phyloP scores from a whole-genome alignment of 1,140 invertebrate species.

The Drosophila orosa region DNA sequence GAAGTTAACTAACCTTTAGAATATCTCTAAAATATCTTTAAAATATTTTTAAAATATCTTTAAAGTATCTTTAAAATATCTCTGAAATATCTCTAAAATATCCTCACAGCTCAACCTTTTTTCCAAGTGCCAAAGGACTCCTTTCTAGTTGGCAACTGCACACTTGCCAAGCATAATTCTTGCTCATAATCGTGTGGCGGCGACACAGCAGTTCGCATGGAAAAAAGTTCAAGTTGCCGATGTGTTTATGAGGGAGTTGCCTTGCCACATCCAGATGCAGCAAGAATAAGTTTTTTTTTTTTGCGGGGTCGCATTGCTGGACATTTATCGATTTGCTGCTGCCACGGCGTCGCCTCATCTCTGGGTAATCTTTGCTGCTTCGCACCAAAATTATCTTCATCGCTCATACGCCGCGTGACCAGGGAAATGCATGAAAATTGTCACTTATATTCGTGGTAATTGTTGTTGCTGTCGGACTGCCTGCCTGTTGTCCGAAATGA shows the following conservation, averaged over 20 bases:
- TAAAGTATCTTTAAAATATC: too few relatives aligned
- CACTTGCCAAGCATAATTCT: constrained; percentile 63
- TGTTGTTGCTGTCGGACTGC: constrained; percentile 39
- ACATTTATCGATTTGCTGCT: constrained; percentile 58
- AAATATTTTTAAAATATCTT: too few relatives aligned
- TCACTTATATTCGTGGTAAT: constrained; percentile 69
- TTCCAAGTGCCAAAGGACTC: not conserved
- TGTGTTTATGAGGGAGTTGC: constrained; percentile 41
- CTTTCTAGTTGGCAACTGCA: constrained; percentile 30
- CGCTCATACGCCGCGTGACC: constrained; percentile 66
- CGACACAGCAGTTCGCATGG: constrained; percentile 5
- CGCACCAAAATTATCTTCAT: constrained; percentile 55
- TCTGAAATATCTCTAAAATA: too few relatives aligned
- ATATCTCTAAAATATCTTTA: too few relatives aligned
- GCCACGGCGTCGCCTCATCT: not conserved
- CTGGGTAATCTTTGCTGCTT: constrained; percentile 26
- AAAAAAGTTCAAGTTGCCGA: constrained; percentile 26
- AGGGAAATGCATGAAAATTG: constrained; percentile 71
- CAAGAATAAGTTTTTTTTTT: not conserved
- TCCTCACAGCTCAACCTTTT: not conserved
- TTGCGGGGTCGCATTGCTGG: constrained; percentile 25
- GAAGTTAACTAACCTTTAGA: too few relatives aligned
- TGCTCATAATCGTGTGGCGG: constrained; percentile 24
- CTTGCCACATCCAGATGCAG: constrained; percentile 35
- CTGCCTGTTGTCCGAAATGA: constrained; percentile 51